Conservation (phyloP, 2,888 invertebrate genomes). For the Chamaedrilus cognettii region DNA sequence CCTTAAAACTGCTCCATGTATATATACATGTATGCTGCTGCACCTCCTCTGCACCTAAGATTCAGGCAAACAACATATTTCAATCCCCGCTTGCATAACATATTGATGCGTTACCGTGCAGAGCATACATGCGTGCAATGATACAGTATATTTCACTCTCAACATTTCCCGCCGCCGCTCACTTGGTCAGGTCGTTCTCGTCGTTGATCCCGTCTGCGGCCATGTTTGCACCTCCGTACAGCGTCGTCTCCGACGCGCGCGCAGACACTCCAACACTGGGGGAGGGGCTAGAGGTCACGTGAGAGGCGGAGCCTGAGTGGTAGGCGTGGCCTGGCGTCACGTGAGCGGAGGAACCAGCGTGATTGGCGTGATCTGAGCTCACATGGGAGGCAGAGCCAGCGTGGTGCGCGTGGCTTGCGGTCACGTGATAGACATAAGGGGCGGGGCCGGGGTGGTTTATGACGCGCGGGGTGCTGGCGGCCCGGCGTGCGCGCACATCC, state of each 20-base stretch:
- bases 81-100: too few relatives aligned
- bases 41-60: too few relatives aligned
- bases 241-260: background rate
- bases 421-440: too few relatives aligned
- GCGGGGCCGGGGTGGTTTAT: background rate
- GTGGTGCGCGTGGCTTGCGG: too few relatives aligned
- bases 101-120: too few relatives aligned
- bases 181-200: too few relatives aligned
- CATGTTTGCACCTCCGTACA: background rate
- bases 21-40: too few relatives aligned
- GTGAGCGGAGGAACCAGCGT: background rate
- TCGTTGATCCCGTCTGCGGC: background rate
- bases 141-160: too few relatives aligned
- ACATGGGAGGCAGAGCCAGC: background rate
- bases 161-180: too few relatives aligned
- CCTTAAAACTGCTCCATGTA: too few relatives aligned
- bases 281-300: background rate
- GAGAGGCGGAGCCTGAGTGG: background rate
- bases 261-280: background rate
- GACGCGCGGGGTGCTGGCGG: constrained; percentile 14
- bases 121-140: too few relatives aligned
- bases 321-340: background rate
- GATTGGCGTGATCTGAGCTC: background rate
- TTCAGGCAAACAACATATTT: too few relatives aligned
- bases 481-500: background rate